Evolutionary conservation across 2,888 invertebrate species (phyloP).

Genomic region (Drosophila fungiperda): DNA sequence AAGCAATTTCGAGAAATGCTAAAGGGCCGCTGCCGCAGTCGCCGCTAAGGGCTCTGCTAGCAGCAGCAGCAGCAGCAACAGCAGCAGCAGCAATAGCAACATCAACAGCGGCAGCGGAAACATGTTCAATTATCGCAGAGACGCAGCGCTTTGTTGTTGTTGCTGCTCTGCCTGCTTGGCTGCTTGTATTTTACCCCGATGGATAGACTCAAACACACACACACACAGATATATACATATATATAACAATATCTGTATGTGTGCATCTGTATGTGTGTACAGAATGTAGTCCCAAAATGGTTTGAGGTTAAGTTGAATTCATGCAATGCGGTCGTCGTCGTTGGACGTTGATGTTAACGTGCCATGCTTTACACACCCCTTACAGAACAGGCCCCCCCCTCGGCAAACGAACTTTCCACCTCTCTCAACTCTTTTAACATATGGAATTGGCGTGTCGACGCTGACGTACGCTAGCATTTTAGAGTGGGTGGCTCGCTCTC

Average conservation of each 20-base stretch:
- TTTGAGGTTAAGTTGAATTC: constrained; percentile 73
- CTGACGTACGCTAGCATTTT: constrained; percentile 55
- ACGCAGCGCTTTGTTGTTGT: constrained; percentile 32
- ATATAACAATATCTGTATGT: constrained; percentile 2
- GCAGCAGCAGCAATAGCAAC: not conserved
- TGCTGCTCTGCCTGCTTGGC: constrained; percentile 12
- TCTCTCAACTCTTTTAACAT: constrained; percentile 56
- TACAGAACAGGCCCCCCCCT: constrained; percentile 5
- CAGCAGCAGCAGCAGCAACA: not conserved
- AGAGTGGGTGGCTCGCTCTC: constrained; percentile 19
- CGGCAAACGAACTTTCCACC: not conserved
- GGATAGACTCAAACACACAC: constrained; percentile 21
- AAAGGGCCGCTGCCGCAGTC: constrained; percentile 46
- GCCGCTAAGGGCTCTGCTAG: constrained; percentile 21
- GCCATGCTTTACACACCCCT: constrained; percentile 44
- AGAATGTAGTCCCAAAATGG: constrained; percentile 45
- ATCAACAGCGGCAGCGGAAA: constrained; percentile 51
- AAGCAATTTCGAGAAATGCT: constrained; percentile 71
- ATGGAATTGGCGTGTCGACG: constrained; percentile 80
- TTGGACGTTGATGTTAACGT: constrained; percentile 47
- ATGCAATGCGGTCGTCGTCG: constrained; percentile 72
- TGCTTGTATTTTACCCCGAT: constrained; percentile 58
- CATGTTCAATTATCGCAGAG: constrained; percentile 74
- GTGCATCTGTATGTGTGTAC: constrained; percentile 10
- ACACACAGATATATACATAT: not conserved